These are phyloP conservation scores for Pollenia labialis DNA, from an alignment of 2,888 invertebrate species.

Conservation along the genomic window DNA sequence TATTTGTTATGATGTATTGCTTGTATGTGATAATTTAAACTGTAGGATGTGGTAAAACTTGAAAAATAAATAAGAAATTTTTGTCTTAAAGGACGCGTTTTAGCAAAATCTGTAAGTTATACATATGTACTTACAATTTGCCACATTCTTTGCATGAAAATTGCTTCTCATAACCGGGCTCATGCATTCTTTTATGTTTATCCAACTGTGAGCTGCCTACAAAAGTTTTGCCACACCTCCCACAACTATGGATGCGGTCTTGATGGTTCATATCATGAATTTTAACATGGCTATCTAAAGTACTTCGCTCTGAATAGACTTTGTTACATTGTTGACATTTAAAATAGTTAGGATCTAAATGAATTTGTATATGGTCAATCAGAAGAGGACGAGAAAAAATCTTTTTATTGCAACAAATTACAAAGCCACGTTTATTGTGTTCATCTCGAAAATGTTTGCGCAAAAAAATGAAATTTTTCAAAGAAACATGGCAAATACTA, in stretches of 20 bases:
- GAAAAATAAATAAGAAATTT: neutral
- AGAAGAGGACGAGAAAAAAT: conserved; percentile 78
- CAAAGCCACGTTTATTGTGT: conserved; percentile 78
- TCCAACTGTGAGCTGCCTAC: conserved; percentile 78
- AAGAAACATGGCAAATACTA: conserved; percentile 77
- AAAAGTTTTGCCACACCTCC: conserved; percentile 80
- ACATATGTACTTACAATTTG: conserved; percentile 78
- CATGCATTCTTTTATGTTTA: conserved; percentile 79
- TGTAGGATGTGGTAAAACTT: conserved; percentile 80
- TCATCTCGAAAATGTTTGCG: conserved; percentile 78
- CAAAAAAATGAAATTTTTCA: conserved; percentile 79
- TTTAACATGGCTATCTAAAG: conserved; percentile 78
- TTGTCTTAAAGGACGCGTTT: no score
- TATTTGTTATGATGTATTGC: conserved; percentile 80
- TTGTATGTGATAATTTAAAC: conserved; percentile 79
- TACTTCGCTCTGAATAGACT: conserved; percentile 78
- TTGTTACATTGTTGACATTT: conserved; percentile 78
- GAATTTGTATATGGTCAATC: conserved; percentile 79
- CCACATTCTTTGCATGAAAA: conserved; percentile 79
- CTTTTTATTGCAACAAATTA: conserved; percentile 79
- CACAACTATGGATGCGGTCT: conserved; percentile 78
- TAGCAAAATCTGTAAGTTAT: neutral
- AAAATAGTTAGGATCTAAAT: conserved; percentile 80
- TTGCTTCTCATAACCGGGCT: conserved; percentile 80
- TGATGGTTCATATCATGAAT: conserved; percentile 76